These are phyloP conservation scores for Thalassarche chlororhynchos DNA, from an alignment of 2,113 vertebrate genomes.

Conservation along the genomic window DNA sequence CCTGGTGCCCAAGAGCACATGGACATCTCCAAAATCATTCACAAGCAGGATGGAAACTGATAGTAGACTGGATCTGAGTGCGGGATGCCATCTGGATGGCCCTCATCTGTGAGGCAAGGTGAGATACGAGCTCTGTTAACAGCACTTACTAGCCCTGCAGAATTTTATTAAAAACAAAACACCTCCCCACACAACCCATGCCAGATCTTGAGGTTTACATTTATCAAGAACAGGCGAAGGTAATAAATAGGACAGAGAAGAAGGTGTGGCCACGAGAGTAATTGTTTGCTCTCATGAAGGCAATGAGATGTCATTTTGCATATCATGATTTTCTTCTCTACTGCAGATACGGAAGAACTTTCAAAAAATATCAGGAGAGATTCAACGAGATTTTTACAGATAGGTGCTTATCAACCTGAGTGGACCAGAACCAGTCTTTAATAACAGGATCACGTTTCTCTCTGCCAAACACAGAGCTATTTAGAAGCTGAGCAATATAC, in stretches of 20 bases:
- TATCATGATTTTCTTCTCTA: background rate
- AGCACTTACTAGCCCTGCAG: background rate
- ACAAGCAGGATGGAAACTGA: background rate
- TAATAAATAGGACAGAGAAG: background rate
- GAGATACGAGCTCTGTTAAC: background rate
- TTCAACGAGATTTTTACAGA: background rate
- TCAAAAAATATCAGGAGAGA: background rate
- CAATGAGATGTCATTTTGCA: background rate
- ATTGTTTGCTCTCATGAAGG: background rate
- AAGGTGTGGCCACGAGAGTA: background rate
- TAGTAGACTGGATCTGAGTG: accelerated
- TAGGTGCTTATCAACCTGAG: background rate
- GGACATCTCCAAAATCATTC: background rate
- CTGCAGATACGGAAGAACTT: background rate
- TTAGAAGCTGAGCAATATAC: background rate
- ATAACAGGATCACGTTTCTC: background rate
- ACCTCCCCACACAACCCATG: background rate
- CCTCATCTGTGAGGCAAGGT: background rate
- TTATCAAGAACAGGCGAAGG: background rate
- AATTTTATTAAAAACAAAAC: background rate
- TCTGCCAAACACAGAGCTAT: background rate
- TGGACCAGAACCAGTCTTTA: background rate
- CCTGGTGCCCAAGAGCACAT: accelerated
- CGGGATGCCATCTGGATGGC: background rate
- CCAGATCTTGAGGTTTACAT: background rate